Base-by-base conservation (phyloP, 2,888 invertebrate genomes). In the Adela reaumurella region DNA sequence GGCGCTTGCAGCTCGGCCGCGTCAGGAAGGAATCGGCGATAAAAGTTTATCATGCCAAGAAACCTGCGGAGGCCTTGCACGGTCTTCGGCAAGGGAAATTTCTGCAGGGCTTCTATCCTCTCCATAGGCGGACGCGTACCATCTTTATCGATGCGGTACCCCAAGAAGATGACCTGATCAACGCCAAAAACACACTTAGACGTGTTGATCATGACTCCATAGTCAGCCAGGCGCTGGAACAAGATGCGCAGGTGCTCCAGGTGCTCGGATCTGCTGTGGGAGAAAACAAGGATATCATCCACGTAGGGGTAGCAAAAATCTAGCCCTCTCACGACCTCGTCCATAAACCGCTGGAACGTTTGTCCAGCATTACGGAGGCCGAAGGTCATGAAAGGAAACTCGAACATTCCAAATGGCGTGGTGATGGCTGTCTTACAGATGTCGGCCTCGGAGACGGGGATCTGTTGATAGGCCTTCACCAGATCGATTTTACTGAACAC, bases 381-480 rank as follows among this genome's bases (percentile, higher is more conserved):
- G n/a, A n/a, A n/a, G n/a, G n/a, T n/a, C n/a, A n/a, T 62, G 11
- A 70, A 50, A 0, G 57, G 51, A 49, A 62, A 66, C 48, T 68
- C 61, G 43, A 52, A 62, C 10, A 63, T 49, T 2, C 60, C 61
- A 46, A 61, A 62, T 0, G 61, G 62, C 6, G 64, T 64, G 0
- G 52, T 62, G 6, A 64, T 61, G 0, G 62, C 66, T 0, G 65
- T 65, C 52, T 68, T 67, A 0, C 46, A 45, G 1, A 70, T 58
- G 50, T 70, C 65, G 3, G 57, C 60, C 3, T 50, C 42, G 3
- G 50, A 48, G 2, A 67, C 59, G 3, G 65, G 67, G 4, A 76
- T 65, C 46, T 70, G 66, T 47, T 65, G 56, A 50, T 62, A 77
- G 0, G 65, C 66, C 42, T 58, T 54, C 1, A 53, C 54, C 5